Base-by-base conservation (phyloP, 2,888 invertebrate genomes). In the Acholoe squamosa region DNA sequence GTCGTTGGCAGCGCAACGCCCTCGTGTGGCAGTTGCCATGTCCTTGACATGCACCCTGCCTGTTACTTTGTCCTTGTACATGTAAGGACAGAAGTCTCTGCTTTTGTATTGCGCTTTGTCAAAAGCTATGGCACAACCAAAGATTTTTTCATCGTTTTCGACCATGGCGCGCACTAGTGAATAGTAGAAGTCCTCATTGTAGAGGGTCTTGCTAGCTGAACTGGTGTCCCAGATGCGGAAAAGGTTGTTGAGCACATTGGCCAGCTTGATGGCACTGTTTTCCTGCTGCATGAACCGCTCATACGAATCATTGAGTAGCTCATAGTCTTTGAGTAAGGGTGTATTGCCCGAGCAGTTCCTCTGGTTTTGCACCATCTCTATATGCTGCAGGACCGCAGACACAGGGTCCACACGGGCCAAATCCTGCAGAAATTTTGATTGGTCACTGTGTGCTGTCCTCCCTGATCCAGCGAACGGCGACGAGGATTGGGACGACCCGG, bases 111-210 rank as follows among this genome's bases (percentile, higher is more conserved):
- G 67, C 16, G 84, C 52, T 16, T 52, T 52, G 31, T 91, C 91
- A 67, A 91, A 91, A 67, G 84, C 89, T 12, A 91, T 90, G 1
- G 86, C 84, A 33, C 84, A 56, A 19, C 90, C 84, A n/a, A 61
- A 90, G n/a, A 91, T 33, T 10, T 54, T 77, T 12, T 77, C 84
- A 51, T 92, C 90, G 22, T 84, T 90, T 33, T 90, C 91, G 25
- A 91, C 90, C n/a, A 91, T 52, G 22, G 91, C 91, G 51, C 89
- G 51, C 25, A 89, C 89, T 52, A 91, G 52, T 19, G 91, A 90
- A 61, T 84, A 92, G 80, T 90, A 91, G 88, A 90, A 90, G 33
- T 89, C 90, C 43, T 91, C 91, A 34, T 84, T 91, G 88, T 91
- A 91, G 33, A 91, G 88, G 31, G 84, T 25, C 52, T 51, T n/a